Evolutionary conservation across 2,113 vertebrate species (phyloP), one percentile per base, ranked within the genome.

Genomic region (Parotia lawesii): DNA sequence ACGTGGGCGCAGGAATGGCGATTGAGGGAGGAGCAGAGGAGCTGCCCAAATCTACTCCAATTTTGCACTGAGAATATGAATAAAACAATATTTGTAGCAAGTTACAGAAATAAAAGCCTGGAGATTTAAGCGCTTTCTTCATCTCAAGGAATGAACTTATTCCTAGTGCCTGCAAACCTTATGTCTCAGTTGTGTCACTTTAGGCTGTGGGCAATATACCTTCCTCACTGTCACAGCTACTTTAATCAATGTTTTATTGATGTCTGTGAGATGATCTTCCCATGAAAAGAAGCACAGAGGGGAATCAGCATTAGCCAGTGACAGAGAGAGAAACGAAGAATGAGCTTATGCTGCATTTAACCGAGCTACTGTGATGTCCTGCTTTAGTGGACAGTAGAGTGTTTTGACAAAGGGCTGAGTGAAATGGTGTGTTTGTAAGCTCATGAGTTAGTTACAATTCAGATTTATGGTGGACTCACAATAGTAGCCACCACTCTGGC

Each of bases 1-100:
- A 35, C 0, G 0, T 24, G 54, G 35, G 10, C 47, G 15, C 33
- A 62, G 53, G 64, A 56, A 22, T 0, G 3, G 38, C 0, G 0
- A 28, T 1, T 50, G 35, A 74, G 16, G 15, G 28, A 57, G 53
- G 29, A 61, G 17, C n/a, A 72, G 20, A 72, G 22, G 22, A 76
- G 11, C 33, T 91, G 70, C 61, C 35, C 29, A 35, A 50, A 20
- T 53, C 16, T 61, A 29, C 17, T 85, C 22, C 20, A 58, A 11
- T 35, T 69, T 72, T 37, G 17, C 29, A 72, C 14, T 51, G 9
- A 92, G 21, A 44, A 60, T 33, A 8, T 57, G 67, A 45, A 14
- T 47, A 27, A 85, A 92, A 78, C 19, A 74, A 56, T 3, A 62
- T 19, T 7, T 61, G 12, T 53, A 53, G 11, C 11, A 87, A 82